Base-by-base conservation (phyloP, 2,888 invertebrate genomes). In the Amphipoea lucens region DNA sequence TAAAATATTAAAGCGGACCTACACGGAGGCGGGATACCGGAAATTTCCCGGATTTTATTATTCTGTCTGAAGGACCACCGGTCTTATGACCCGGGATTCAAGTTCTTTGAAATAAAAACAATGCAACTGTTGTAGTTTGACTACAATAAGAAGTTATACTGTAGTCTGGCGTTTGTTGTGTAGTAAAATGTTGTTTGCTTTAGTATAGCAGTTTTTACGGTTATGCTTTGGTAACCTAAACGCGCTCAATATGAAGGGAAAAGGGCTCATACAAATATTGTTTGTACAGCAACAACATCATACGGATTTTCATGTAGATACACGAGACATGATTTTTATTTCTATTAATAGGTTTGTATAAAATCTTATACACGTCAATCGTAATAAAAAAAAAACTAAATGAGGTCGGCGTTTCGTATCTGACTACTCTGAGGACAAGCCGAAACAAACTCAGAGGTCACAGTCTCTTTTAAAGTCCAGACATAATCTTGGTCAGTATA, bases 21-120 rank as follows among this genome's bases (percentile, higher is more conserved):
- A 77, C 66, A 76, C 68, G 74, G 48, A 80, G 54, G 57, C 72
- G 57, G 70, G 36, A 72, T 69, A 36, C 51, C 74, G 86, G 78
- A 77, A 83, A 75, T 86, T 74, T 68, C 66, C 63, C 65, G 66
- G 74, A 71, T 81, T 87, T 88, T 87, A 88, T 87, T 87, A 88
- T 86, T 83, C 87, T 51, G 81, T 83, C 84, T 83, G 77, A 83
- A 83, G 70, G 72, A 80, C 74, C 60, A 76, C 70, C 70, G 81
- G 83, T 71, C 73, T 73, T 82, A 70, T 79, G 67, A 76, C 29
- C 75, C 62, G 14, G 72, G 66, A 42, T 65, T 48, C 66, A 48
- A 65, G 40, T 74, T 75, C 7, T 14, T 62, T 57, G 70, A 76
- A 76, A 83, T 75, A 83, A 86, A 85, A 88, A 77, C 68, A 81